A percentile compares a stretch with the other conserved stretches of the same genome.
Conservation (phyloP, 1,140 invertebrate species). For the Bombyx mandarina region DNA sequence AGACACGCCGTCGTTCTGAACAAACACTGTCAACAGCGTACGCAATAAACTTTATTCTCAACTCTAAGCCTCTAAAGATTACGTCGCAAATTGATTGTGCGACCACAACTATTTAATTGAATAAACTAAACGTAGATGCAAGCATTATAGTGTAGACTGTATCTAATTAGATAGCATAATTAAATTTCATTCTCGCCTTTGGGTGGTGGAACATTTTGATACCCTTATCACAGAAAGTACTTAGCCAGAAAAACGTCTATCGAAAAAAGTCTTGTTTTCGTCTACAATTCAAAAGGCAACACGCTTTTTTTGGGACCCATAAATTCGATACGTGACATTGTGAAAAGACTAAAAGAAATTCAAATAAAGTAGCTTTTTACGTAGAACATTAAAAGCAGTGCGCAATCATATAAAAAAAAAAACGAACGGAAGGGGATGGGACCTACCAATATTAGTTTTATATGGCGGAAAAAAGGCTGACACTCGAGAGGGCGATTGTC, state of each 20-base stretch:
- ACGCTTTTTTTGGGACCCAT: slow-evolving; percentile 8
- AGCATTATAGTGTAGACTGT: slow-evolving; percentile 49
- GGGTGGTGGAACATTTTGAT: slow-evolving; percentile 44
- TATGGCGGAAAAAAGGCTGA: slow-evolving; percentile 63
- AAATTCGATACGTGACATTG: slow-evolving; percentile 24
- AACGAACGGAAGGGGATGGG: slow-evolving; percentile 62
- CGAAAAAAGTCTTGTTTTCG: no score
- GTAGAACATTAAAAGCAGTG: slow-evolving; percentile 32
- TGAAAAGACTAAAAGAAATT: slow-evolving; percentile 40
- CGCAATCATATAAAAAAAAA: slow-evolving; percentile 44
- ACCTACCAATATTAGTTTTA: slow-evolving; percentile 69
- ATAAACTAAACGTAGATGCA: slow-evolving; percentile 36
- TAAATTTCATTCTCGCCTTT: slow-evolving; percentile 45
- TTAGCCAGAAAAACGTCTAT: slow-evolving; percentile 1
- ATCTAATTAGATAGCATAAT: slow-evolving; percentile 60
- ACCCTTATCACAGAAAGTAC: slow-evolving; percentile 26
- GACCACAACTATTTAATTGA: slow-evolving; percentile 19
- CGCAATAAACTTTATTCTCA: no score
- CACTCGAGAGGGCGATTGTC: slow-evolving; percentile 60
- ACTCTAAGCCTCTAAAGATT: no score
- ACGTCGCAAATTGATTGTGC: no score
- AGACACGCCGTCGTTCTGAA: slow-evolving; percentile 30
- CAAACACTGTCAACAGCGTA: slow-evolving; percentile 4
- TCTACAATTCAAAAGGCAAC: neutral
- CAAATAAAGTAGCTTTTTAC: slow-evolving; percentile 53